phyloP scores from a whole-genome alignment of 2,113 vertebrate genomes.

The Ginglymostoma cirratum region DNA sequence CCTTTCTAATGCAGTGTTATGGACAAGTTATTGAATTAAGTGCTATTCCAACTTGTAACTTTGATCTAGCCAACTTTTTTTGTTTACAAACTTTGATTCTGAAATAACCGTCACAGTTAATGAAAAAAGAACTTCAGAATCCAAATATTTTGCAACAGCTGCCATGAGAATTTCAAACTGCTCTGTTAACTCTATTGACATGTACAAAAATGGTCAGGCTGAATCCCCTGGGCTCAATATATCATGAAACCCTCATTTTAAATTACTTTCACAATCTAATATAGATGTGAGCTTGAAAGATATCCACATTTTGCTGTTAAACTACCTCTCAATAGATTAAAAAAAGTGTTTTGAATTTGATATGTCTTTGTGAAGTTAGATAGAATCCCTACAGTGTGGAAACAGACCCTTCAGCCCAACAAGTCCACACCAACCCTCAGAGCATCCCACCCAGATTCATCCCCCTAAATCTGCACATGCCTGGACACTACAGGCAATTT shows the following conservation, averaged over 20 bases:
- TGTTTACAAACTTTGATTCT: constrained; percentile 17
- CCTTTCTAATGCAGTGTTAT: neutral
- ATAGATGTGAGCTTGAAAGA: neutral
- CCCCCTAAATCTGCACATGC: too few relatives aligned
- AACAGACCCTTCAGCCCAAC: too few relatives aligned
- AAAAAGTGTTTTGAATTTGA: constrained; percentile 18
- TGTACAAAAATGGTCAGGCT: neutral
- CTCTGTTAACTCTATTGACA: neutral
- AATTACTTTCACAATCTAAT: neutral
- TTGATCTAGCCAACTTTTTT: neutral
- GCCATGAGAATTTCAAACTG: constrained; percentile 23
- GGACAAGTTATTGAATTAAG: neutral
- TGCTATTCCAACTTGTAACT: constrained; percentile 15
- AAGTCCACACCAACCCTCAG: too few relatives aligned
- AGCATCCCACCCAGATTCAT: too few relatives aligned
- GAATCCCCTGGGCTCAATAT: neutral
- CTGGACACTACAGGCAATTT: too few relatives aligned
- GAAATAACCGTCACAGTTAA: constrained; percentile 20
- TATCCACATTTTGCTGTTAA: neutral
- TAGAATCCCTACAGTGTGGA: too few relatives aligned
- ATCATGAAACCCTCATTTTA: neutral
- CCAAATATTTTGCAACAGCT: constrained; percentile 24
- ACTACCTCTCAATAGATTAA: neutral
- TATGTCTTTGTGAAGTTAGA: neutral
- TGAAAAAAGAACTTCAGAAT: constrained; percentile 9